Evolutionary conservation across 1,140 invertebrate genomes (phyloP), one percentile per base, ranked within the genome.

Genomic region (Nymphalis io): DNA sequence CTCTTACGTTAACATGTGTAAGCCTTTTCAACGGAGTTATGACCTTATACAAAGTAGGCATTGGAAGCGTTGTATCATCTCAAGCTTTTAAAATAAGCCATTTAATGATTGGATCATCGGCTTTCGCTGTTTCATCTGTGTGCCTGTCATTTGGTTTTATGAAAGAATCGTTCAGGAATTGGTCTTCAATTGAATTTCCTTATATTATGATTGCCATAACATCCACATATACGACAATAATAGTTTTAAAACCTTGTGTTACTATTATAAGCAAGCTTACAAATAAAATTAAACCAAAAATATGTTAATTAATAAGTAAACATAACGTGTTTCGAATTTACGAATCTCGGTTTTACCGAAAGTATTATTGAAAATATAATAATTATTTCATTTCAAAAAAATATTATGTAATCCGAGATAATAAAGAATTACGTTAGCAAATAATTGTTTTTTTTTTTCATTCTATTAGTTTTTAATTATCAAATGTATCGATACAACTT

Each of bases 1-100:
- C 75, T n/a, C 57, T 77, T 18, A 68, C 72, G 60, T 57, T 74
- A 51, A 76, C 75, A 23, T 60, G 51, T n/a, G 51, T 74, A 13
- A 74, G 75, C 39, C 60, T 77, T 42, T 23, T 74, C 21, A 77
- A 72, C 44, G 75, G 72, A 39, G 57, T 66, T 27, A 60, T 70
- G 59, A 67, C 72, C 3, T 57, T 69, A 16, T 74, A 63, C 38
- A 65, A 57, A 27, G 53, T 68, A 62, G 53, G 66, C 12, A 3
- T 48, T 20, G 48, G 18, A 20, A 46, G 16, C 3, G 57, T 39
- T 13, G 60, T 70, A 33, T 40, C 71, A 18, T 58, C 13, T 1
- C 23, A 58, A 38, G 23, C 48, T 60, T 53, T n/a, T 10, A 76
- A 76, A 63, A 71, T 48, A 15, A 76, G 38, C 44, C 74, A 76